Evolutionary conservation across 2,888 invertebrate species (phyloP).

Genomic region (Eumerus sabulonum): DNA sequence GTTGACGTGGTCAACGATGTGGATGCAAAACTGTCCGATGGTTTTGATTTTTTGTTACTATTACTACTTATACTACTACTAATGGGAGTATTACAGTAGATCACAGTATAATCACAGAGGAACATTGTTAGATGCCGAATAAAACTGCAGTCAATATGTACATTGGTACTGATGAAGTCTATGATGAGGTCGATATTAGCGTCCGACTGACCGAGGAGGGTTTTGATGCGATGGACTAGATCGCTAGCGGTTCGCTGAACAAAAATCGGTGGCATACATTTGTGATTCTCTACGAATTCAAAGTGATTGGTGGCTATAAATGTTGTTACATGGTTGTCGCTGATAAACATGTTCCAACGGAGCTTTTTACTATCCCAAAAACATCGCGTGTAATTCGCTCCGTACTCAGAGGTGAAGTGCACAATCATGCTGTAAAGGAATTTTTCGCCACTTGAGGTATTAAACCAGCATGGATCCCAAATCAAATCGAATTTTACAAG

Average conservation of each 20-base stretch:
- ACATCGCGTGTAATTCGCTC: conserved; percentile 73
- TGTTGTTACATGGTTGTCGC: conserved; percentile 59
- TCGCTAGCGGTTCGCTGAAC: conserved; percentile 68
- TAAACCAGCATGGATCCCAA: conserved; percentile 74
- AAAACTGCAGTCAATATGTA: conserved; percentile 74
- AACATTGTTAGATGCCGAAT: conserved; percentile 75
- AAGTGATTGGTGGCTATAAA: conserved; percentile 73
- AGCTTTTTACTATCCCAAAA: conserved; percentile 74
- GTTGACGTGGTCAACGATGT: not conserved
- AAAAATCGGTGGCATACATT: conserved; percentile 61
- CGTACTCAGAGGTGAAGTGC: conserved; percentile 75
- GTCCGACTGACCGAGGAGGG: conserved; percentile 71
- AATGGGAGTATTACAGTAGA: conserved; percentile 59
- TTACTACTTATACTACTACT: conserved; percentile 49
- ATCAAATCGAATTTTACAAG: conserved; percentile 72
- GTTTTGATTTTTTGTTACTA: conserved; percentile 55
- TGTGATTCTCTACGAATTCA: conserved; percentile 72
- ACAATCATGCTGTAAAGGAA: conserved; percentile 73
- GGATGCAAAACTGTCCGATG: conserved; percentile 31
- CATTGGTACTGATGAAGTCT: conserved; percentile 77
- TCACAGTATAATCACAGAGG: conserved; percentile 76
- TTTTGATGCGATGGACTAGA: conserved; percentile 74
- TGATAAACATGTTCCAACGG: conserved; percentile 72
- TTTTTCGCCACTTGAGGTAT: conserved; percentile 70
- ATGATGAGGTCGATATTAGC: conserved; percentile 74